Percentiles rank a stretch among this genome's conserved stretches.
Conservation (phyloP, 2,113 vertebrate species). For the Syngnathoides biaculeatus region DNA sequence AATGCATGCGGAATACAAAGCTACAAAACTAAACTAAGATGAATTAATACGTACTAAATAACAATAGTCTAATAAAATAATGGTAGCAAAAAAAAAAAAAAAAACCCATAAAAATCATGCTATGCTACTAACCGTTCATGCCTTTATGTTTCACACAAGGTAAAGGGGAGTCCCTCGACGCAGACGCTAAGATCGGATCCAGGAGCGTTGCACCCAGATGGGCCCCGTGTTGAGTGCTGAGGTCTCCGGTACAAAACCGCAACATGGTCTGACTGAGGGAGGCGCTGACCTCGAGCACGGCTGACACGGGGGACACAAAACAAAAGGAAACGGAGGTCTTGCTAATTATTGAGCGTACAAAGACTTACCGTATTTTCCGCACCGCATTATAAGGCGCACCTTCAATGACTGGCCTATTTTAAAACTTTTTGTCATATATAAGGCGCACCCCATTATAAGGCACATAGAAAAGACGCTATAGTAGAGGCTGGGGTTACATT, state of each 20-base stretch:
- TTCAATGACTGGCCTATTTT: too few species aligned
- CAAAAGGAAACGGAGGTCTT: constrained; percentile 5
- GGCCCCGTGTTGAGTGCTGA: constrained; percentile 56
- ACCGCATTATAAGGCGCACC: too few species aligned
- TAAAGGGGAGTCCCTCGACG: constrained; percentile 50
- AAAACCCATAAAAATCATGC: too few species aligned
- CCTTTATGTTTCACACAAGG: constrained; percentile 65
- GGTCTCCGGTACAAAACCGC: constrained; percentile 78
- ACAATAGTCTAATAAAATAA: not conserved
- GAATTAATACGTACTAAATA: not conserved
- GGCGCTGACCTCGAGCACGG: constrained; percentile 75
- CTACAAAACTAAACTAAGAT: too few species aligned
- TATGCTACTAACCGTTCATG: constrained; percentile 77
- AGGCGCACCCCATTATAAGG: too few species aligned
- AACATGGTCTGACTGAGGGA: constrained; percentile 76
- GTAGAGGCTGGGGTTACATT: too few species aligned
- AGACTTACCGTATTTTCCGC: too few species aligned
- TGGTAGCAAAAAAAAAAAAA: constrained; percentile 1
- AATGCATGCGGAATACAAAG: too few species aligned
- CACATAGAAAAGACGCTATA: too few species aligned
- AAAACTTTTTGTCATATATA: too few species aligned
- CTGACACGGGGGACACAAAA: constrained; percentile 54
- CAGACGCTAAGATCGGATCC: constrained; percentile 72
- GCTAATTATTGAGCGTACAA: not conserved
- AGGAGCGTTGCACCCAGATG: constrained; percentile 68